Evolutionary conservation across 37 sponge, comb jelly and placozoan genomes (phyloP), one percentile per base, ranked within the genome.

Genomic region (Halichondria panicea): DNA sequence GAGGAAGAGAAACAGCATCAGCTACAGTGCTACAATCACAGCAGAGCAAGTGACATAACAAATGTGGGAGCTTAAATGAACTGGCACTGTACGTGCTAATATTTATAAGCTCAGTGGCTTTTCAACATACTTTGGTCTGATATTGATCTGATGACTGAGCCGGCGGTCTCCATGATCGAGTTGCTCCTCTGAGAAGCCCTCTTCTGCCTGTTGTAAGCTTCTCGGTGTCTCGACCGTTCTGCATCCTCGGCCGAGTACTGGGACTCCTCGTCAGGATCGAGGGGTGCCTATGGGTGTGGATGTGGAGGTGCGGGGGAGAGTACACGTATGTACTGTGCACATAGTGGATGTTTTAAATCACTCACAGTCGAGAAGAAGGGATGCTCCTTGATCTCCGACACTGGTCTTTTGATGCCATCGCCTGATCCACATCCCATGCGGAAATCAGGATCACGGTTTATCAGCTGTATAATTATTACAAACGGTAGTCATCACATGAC

Each of bases 361-460:
- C 75, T 43, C 22, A 84, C 77, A 33, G 42, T 43, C 3, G 89
- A 88, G 78, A 93, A 93, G 84, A 93, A 93, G n/a, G 62, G 18
- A 44, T 93, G 93, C 27, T 77, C 58, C 55, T 88, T 88, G 69
- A 93, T 88, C 18, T 84, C 89, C 0, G 52, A 3, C 1, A 67
- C 79, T 32, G 84, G 77, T 53, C 69, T 68, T 0, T 32, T 37
- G 19, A 34, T 45, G 38, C 61, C 57, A 0, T 19, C 48, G 19
- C 59, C 79, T 41, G 54, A 40, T 0, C 27, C 9, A 33, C 74
- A 52, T 18, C 93, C 93, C 0, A 93, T 77, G 13, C 93, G 59
- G 13, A 75, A 21, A 7, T 85, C 82, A 9, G 82, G 89, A 38
- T 88, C 63, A 18, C 66, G 71, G 4, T 88, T 68, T 25, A 93